A percentile compares a stretch with the other conserved stretches of the same genome.
Evolutionary conservation across 2,888 invertebrate genomes (phyloP).

Genomic region (Lycophotia porphyrea): DNA sequence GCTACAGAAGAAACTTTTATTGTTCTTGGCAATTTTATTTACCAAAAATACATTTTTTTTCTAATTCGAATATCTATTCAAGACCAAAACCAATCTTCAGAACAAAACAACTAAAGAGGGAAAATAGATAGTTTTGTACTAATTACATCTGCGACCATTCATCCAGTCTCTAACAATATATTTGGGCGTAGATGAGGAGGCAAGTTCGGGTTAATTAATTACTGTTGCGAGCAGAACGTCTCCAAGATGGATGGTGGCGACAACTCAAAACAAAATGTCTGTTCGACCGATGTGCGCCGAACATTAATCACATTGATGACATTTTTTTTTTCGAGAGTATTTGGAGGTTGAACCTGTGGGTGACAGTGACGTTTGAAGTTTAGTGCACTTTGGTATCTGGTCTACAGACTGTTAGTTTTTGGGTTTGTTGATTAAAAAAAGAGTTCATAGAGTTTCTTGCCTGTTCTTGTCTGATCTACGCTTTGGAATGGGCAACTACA

Average conservation of each 20-base stretch:
- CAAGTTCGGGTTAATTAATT: conserved; percentile 78
- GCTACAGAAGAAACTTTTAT: background rate
- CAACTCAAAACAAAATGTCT: conserved; percentile 78
- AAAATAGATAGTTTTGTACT: conserved; percentile 63
- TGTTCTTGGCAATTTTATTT: background rate
- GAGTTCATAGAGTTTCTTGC: background rate
- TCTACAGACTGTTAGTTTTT: background rate
- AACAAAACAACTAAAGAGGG: conserved; percentile 22
- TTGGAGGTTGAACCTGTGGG: conserved; percentile 10
- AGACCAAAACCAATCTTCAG: conserved; percentile 15
- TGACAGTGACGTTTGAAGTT: conserved; percentile 43
- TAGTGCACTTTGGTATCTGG: background rate
- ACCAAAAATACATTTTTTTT: background rate
- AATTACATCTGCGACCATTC: conserved; percentile 61
- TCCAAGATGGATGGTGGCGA: conserved; percentile 76
- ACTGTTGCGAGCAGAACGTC: conserved; percentile 67
- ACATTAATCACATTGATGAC: conserved; percentile 71
- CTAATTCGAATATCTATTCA: background rate
- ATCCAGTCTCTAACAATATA: conserved; percentile 69
- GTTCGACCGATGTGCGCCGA: conserved; percentile 62
- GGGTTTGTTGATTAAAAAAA: background rate
- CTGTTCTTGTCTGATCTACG: background rate
- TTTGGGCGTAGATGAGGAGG: conserved; percentile 67
- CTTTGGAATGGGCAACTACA: background rate
- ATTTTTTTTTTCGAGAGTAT: conserved; percentile 61